Evolutionary conservation across 2,888 invertebrate species (phyloP), one percentile per base, ranked within the genome.

Genomic region (Rhaphigaster nebulosa): DNA sequence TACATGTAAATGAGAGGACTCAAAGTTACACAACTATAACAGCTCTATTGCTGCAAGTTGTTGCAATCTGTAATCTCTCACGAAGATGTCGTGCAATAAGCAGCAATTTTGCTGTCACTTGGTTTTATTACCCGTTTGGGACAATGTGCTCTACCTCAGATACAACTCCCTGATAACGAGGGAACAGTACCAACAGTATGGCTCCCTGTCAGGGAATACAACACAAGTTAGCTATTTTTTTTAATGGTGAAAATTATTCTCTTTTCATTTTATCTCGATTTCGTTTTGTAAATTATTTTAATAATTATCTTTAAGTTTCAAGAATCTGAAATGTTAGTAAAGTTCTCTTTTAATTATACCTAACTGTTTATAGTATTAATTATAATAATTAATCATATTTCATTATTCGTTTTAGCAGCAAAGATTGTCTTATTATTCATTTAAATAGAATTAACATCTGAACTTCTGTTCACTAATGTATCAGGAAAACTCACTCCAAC

Each of bases 81-180:
- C 70, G 38, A 76, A 76, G 70, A 34, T 76, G 70, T 65, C 65
- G 65, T 76, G 38, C 38, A 76, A 76, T 34, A 76, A 76, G 70
- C 70, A 76, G 18, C 70, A 38, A 76, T 38, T 76, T 38, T 76
- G 34, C 23, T 34, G 70, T 76, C 70, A 20, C 70, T 76, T 23
- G 38, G 70, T 76, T 65, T 65, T 65, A 65, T 65, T 65, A 65
- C 65, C 65, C 29, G 65, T 65, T 65, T 3, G 65, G 65, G 29
- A 65, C 65, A 65, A 29, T 29, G 34, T 38, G 70, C 38, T 76
- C 34, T 38, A 23, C 20, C 70, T 76, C 20, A 38, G 70, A 38
- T 34, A 76, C 70, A 38, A 76, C 70, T 29, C 38, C 18, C 34
- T 20, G 70, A 76, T 76, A 76, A 76, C 38, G 23, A 29, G 20